Percentiles rank a stretch among this genome's conserved stretches.
Conservation (phyloP, 2,797 vertebrate genomes). For the Amblyraja radiata region DNA sequence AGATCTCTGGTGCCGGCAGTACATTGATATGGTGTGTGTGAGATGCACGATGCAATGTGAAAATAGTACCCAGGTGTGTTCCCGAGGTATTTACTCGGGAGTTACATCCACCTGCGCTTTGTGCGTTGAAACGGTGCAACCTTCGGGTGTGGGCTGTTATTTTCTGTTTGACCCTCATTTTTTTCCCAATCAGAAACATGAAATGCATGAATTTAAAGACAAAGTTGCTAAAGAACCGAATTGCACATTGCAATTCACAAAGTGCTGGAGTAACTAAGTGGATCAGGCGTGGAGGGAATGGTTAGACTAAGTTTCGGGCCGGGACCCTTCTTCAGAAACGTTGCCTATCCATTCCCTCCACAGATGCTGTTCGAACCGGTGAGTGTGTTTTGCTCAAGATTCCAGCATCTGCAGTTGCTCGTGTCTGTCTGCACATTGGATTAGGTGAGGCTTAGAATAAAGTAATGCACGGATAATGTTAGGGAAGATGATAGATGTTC, state of each 20-base stretch:
- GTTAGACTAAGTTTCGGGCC: too few species aligned
- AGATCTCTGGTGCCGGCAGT: background rate
- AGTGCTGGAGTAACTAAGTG: too few species aligned
- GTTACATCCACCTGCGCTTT: background rate
- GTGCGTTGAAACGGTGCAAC: background rate
- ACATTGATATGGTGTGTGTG: too few species aligned
- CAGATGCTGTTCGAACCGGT: too few species aligned
- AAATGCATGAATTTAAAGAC: too few species aligned
- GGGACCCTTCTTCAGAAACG: too few species aligned
- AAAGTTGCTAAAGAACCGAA: background rate
- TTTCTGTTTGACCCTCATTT: background rate
- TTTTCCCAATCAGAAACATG: background rate
- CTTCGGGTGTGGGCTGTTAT: background rate
- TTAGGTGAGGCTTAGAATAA: background rate
- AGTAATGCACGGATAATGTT: background rate
- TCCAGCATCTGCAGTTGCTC: too few species aligned
- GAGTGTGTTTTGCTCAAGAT: too few species aligned
- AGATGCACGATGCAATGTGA: too few species aligned
- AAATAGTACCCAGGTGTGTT: background rate
- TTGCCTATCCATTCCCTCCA: too few species aligned
- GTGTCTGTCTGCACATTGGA: too few species aligned
- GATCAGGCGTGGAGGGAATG: too few species aligned
- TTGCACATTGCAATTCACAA: background rate
- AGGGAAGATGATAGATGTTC: background rate
- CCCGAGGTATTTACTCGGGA: background rate